Evolutionary conservation across 2,797 vertebrate genomes (phyloP), one percentile per base, ranked within the genome.

Genomic region (Lycodopsis pacificus): DNA sequence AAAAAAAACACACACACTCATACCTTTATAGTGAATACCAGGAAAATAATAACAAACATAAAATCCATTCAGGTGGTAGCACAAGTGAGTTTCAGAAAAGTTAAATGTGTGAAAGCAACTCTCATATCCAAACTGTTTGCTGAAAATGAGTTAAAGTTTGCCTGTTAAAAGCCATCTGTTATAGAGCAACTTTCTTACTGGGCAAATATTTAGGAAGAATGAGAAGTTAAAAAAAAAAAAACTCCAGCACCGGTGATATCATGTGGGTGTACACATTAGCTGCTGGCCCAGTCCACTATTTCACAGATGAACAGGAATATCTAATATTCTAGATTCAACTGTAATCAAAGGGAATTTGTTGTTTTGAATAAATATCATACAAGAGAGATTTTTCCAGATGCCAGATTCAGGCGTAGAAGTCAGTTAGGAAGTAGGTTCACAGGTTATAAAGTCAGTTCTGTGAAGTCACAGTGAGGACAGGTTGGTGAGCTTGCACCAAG

Each of bases 391-490:
- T 58, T 27, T 30, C 11, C 32, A 53, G 27, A 64, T 58, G 46
- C 38, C 72, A 79, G 64, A 63, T 67, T 53, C 25, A 22, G 46
- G 32, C 17, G 36, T 30, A 56, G 34, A 74, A 76, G 54, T 80
- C 54, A 65, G 34, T 67, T 25, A 73, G 68, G 59, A 73, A 73
- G 72, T 68, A 65, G 57, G 53, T 86, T 77, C 70, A 48, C 77
- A 79, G 82, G 80, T 84, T 74, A 71, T 61, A 65, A 81, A 84
- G 72, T 81, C 78, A 17, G 67, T 19, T 78, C 40, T 77, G 69
- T 79, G 71, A 83, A 89, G 86, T 88, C 81, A 78, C 71, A 81
- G 59, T 71, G 80, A 89, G 86, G 84, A 90, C 87, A 87, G 86
- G 86, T 91, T 87, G 81, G 76, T 82, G 87, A 86, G 86, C 71